Percentiles rank a stretch among this genome's conserved stretches.
Evolutionary conservation across 2,888 invertebrate species (phyloP).

Genomic region (Clunio marinus): DNA sequence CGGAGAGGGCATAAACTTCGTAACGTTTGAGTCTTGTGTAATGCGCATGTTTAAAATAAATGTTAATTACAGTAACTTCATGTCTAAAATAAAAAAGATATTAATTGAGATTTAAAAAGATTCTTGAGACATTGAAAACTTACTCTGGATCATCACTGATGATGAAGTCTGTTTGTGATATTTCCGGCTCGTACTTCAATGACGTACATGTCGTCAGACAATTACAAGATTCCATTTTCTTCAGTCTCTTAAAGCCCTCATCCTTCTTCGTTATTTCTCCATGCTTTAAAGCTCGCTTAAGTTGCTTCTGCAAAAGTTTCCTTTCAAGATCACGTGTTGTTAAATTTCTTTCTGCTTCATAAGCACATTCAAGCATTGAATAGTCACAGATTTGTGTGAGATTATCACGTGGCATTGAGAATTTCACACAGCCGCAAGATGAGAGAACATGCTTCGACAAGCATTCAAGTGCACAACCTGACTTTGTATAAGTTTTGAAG

Average conservation of each 20-base stretch:
- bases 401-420: constrained; percentile 55
- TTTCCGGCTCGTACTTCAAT: constrained; percentile 21
- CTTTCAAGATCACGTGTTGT: neutral
- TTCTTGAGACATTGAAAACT: neutral
- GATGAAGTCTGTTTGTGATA: constrained; percentile 10
- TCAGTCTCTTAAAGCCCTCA: neutral
- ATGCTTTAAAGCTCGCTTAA: constrained; percentile 17
- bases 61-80: neutral
- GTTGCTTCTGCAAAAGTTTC: constrained; percentile 11
- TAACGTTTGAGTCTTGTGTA: constrained; percentile 27
- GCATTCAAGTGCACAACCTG: constrained; percentile 70
- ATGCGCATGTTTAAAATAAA: constrained; percentile 18
- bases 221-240: constrained; percentile 22
- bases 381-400: constrained; percentile 13
- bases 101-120: neutral
- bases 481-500: constrained; percentile 67
- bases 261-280: constrained; percentile 10
- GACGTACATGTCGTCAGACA: constrained; percentile 29
- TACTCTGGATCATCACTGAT: neutral
- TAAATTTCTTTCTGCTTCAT: constrained; percentile 24
- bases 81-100: neutral
- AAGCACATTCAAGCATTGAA: constrained; percentile 7
- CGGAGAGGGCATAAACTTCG: constrained; percentile 24
- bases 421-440: constrained; percentile 65
- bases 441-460: constrained; percentile 62